These are phyloP conservation scores for Atopsyche davidsoni DNA, from an alignment of 1,140 invertebrate genomes.

Conservation along the genomic window DNA sequence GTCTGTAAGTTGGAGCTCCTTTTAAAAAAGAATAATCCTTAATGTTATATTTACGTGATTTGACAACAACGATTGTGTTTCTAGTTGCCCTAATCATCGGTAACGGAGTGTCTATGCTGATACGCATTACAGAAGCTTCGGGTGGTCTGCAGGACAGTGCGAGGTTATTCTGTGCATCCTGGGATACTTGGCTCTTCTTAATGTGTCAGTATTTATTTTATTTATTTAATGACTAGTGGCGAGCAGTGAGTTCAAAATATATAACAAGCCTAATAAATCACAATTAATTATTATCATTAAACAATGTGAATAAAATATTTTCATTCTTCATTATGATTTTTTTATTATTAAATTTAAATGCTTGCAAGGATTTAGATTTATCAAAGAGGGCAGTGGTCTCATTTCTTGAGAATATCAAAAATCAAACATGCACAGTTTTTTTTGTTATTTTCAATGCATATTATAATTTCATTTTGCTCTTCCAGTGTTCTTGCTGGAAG, in stretches of 20 bases:
- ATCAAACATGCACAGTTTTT: not conserved
- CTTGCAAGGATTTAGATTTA: too few relatives aligned
- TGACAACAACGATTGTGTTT: slow-evolving; percentile 10
- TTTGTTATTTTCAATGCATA: slow-evolving; percentile 18
- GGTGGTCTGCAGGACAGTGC: slow-evolving; percentile 53
- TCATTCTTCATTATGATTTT: too few relatives aligned
- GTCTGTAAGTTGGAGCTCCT: slow-evolving; percentile 74
- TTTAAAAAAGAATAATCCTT: too few relatives aligned
- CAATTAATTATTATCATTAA: too few relatives aligned
- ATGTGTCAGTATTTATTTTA: slow-evolving; percentile 57
- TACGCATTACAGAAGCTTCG: slow-evolving; percentile 40
- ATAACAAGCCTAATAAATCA: too few relatives aligned
- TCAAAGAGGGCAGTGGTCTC: too few relatives aligned
- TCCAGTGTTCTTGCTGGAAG: slow-evolving; percentile 72
- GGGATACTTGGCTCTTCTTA: slow-evolving; percentile 69
- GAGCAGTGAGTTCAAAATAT: too few relatives aligned
- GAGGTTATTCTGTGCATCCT: slow-evolving; percentile 59
- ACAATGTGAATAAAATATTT: too few relatives aligned
- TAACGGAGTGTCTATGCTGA: slow-evolving; percentile 64
- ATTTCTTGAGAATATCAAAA: not conserved
- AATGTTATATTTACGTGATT: too few relatives aligned
- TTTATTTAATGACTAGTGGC: too few relatives aligned
- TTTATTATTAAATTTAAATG: too few relatives aligned
- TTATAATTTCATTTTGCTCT: too few relatives aligned
- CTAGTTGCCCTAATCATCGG: slow-evolving; percentile 60